Percentiles rank a stretch among this genome's conserved stretches.
Conservation (phyloP, 2,797 vertebrate genomes). For the Schizothorax lantsangensis region DNA sequence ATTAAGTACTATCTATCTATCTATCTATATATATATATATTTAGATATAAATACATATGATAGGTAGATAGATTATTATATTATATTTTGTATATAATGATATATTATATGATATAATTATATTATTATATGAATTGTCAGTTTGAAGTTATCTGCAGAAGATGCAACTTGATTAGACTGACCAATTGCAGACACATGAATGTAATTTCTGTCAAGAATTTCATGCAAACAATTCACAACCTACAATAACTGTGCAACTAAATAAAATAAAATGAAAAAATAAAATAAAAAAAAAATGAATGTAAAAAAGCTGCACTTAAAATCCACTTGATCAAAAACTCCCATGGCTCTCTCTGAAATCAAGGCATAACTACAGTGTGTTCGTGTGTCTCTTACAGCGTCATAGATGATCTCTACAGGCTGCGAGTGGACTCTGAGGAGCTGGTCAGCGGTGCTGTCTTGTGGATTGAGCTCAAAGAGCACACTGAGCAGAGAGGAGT, state of each 20-base stretch:
- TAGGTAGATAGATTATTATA: too few species aligned
- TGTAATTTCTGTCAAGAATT: too few species aligned
- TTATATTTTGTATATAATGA: too few species aligned
- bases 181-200: not conserved
- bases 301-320: not conserved
- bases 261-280: too few species aligned
- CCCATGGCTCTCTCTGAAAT: not conserved
- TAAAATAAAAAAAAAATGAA: too few species aligned
- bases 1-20: not conserved
- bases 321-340: not conserved
- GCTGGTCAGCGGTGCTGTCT: constrained; percentile 84
- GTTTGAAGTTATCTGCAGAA: not conserved
- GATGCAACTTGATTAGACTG: not conserved
- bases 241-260: too few species aligned
- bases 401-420: constrained; percentile 96
- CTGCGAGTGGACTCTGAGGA: constrained; percentile 86
- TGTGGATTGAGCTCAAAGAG: constrained; percentile 90
- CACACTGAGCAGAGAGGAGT: constrained; percentile 87
- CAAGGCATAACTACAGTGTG: not conserved
- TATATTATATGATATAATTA: too few species aligned
- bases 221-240: too few species aligned
- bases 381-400: constrained; percentile 67
- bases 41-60: too few species aligned
- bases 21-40: too few species aligned
- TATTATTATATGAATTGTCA: too few species aligned